Evolutionary conservation across 2,888 invertebrate genomes (phyloP).

Genomic region (Drosophila robusta): DNA sequence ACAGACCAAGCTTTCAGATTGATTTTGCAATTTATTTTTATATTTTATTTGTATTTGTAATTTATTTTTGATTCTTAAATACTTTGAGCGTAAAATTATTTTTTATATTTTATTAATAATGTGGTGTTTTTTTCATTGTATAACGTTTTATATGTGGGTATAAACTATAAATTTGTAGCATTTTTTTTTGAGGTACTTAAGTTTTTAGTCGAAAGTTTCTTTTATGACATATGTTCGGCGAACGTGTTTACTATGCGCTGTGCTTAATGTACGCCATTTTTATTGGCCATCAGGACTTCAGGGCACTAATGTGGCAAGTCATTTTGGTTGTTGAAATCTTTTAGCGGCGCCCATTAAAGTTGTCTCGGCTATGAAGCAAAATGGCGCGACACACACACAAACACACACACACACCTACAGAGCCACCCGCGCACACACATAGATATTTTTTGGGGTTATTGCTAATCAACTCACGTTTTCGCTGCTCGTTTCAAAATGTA

Average conservation of each 20-base stretch:
- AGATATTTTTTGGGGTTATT: conserved; percentile 53
- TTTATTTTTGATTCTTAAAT: too few relatives aligned
- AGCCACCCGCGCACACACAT: conserved; percentile 10
- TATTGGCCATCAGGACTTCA: conserved; percentile 40
- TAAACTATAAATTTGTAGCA: not conserved
- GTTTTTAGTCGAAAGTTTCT: conserved; percentile 18
- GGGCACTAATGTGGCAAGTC: conserved; percentile 54
- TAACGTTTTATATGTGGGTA: too few relatives aligned
- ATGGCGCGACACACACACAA: conserved; percentile 29
- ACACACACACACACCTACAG: conserved; percentile 8
- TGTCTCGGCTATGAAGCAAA: conserved; percentile 58
- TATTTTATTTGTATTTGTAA: too few relatives aligned
- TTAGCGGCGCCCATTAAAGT: conserved; percentile 62
- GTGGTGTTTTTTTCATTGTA: not conserved
- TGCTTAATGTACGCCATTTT: conserved; percentile 57
- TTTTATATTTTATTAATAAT: not conserved
- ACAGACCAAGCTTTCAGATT: too few relatives aligned
- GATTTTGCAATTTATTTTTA: too few relatives aligned
- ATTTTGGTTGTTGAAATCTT: conserved; percentile 52
- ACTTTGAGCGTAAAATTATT: not conserved
- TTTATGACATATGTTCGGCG: conserved; percentile 55
- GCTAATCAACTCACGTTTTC: conserved; percentile 81
- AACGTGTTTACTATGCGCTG: conserved; percentile 54
- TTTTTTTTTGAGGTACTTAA: not conserved
- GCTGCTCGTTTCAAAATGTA: conserved; percentile 80